These are phyloP conservation scores for Aelia acuminata DNA, from an alignment of 2,888 invertebrate species.

Conservation along the genomic window DNA sequence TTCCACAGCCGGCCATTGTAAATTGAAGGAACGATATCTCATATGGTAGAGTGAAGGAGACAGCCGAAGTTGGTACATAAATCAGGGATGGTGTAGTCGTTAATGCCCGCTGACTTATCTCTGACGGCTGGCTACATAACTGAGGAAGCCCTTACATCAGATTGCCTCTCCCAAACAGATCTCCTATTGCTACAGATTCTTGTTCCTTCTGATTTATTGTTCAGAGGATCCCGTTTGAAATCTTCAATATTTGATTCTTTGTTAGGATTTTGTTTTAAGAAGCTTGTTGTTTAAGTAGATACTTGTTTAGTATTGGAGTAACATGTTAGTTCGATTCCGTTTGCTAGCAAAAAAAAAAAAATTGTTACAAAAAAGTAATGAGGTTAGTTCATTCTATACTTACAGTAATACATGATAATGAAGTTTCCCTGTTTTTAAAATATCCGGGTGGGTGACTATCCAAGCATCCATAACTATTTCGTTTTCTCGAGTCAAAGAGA, in stretches of 20 bases:
- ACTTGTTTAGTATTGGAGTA: too few species aligned
- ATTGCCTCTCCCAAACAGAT: not conserved
- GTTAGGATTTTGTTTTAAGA: not conserved
- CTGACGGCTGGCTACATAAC: not conserved
- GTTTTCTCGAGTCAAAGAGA: too few species aligned
- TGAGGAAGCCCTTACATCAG: slow-evolving; percentile 3
- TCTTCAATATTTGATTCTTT: not conserved
- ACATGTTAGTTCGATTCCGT: too few species aligned
- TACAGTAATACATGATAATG: too few species aligned
- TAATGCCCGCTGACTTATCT: not conserved
- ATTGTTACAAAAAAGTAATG: too few species aligned
- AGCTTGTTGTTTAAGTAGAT: too few species aligned
- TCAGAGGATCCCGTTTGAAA: not conserved
- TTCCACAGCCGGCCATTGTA: not conserved
- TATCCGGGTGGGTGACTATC: too few species aligned
- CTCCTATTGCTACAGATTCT: not conserved
- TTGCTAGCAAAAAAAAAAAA: too few species aligned
- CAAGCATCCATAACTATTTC: too few species aligned
- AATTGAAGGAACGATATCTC: not conserved
- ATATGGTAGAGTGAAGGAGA: not conserved
- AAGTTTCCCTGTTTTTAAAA: too few species aligned
- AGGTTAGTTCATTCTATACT: too few species aligned
- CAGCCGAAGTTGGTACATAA: not conserved
- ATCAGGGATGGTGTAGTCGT: not conserved
- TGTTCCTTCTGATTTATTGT: not conserved